These are phyloP conservation scores for Spatulosminthurus flaviceps DNA, from an alignment of 2,888 invertebrate genomes.

Conservation along the genomic window DNA sequence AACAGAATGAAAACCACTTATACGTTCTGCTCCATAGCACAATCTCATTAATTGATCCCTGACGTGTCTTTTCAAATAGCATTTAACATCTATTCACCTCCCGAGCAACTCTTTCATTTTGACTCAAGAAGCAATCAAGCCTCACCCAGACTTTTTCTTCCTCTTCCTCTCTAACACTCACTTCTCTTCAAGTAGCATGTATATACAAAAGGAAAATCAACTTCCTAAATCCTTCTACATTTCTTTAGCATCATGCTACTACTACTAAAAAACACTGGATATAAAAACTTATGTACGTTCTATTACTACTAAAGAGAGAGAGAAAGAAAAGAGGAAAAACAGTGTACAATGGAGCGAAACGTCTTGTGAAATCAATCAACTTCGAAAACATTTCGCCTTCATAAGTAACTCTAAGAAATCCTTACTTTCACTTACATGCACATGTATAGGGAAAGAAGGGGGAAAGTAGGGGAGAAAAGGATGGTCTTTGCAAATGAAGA, in stretches of 20 bases:
- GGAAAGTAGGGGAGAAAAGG: not conserved
- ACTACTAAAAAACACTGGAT: too few species aligned
- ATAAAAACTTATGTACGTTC: too few species aligned
- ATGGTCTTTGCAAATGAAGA: not conserved
- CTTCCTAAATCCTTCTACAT: slow-evolving; percentile 41
- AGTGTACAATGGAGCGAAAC: slow-evolving; percentile 46
- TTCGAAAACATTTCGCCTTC: slow-evolving; percentile 33
- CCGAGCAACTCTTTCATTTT: slow-evolving; percentile 48
- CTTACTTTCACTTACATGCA: slow-evolving; percentile 1
- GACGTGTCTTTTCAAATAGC: slow-evolving; percentile 49
- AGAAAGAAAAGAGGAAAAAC: slow-evolving; percentile 28
- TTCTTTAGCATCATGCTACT: not conserved
- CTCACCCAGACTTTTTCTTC: not conserved
- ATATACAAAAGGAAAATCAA: slow-evolving; percentile 32
- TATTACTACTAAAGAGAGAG: too few species aligned
- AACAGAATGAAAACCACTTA: slow-evolving; percentile 49
- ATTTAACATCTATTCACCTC: slow-evolving; percentile 48
- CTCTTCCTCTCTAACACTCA: not conserved
- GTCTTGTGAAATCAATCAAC: slow-evolving; percentile 46
- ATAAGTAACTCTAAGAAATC: slow-evolving; percentile 1
- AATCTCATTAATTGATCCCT: slow-evolving; percentile 51
- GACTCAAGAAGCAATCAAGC: slow-evolving; percentile 46
- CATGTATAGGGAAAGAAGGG: not conserved
- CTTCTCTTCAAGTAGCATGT: not conserved
- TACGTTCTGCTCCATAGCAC: slow-evolving; percentile 46